phyloP scores from a whole-genome alignment of 2,113 vertebrate genomes.

The Columba janthina region DNA sequence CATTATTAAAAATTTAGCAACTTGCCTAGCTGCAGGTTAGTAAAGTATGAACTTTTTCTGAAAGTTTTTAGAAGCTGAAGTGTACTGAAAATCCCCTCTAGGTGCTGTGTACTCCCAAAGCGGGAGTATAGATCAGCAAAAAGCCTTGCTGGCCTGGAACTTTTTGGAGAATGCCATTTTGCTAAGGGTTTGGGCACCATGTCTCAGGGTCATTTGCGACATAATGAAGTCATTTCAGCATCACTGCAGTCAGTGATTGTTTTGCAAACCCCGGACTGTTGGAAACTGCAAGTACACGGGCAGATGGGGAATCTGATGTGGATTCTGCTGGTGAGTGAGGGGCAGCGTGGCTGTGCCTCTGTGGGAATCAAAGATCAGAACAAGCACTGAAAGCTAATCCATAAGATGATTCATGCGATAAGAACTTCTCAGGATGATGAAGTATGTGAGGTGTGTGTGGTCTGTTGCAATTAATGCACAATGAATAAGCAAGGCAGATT shows the following conservation, averaged over 20 bases:
- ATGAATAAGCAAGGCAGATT: neutral
- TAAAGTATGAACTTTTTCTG: neutral
- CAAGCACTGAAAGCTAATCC: constrained; percentile 30
- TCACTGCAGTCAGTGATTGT: neutral
- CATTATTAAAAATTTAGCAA: neutral
- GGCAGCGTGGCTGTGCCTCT: neutral
- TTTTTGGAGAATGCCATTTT: neutral
- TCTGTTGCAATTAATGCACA: constrained; percentile 1
- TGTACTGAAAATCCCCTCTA: neutral
- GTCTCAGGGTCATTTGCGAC: neutral
- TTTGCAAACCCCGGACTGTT: neutral
- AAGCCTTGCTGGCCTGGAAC: neutral
- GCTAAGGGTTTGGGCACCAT: neutral
- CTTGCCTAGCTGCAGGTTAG: neutral
- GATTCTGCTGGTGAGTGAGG: neutral
- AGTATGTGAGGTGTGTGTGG: constrained; percentile 17
- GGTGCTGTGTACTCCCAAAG: neutral
- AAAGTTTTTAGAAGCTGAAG: neutral
- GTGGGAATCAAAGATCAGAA: neutral
- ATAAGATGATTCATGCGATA: neutral
- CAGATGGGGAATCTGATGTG: neutral
- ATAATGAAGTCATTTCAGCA: neutral
- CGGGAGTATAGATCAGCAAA: neutral
- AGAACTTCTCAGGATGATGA: constrained; percentile 29
- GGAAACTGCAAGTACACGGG: neutral